Base-by-base conservation (phyloP, 1,140 invertebrate species). In the Drosophila kohkoa region DNA sequence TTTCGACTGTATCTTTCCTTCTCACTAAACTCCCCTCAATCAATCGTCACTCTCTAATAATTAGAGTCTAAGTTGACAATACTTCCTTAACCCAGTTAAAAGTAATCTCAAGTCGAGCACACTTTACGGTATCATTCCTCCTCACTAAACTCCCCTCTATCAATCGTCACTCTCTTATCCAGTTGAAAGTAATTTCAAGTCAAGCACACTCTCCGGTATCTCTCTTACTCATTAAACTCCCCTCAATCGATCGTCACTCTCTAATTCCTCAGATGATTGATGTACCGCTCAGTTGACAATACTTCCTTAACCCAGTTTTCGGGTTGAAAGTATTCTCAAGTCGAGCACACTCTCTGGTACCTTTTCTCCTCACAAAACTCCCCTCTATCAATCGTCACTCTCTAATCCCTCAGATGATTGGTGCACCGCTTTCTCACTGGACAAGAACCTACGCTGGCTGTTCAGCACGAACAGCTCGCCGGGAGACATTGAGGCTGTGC, bases 401-500 rank as follows among this genome's bases (percentile, higher is more conserved):
- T 32, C 7, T 8, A 7, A 38, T 10, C 8, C 8, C 7, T 2
- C 2, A 94, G 93, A 92, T 83, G 91, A 94, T 58, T 82, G 94
- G 20, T 55, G 95, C 1, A 82, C 93, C 5, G 93, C 94, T 20
- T 96, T 96, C 87, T 95, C 95, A 1, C 77, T 96, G 58, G 94
- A 94, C 68, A 94, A 94, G 62, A 96, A 96, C 72, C 81, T 93
- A 0, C 90, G 91, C 35, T 93, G 93, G 79, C 90, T 96, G 3
- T 90, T 95, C 11, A 94, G 93, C 45, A 79, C 94, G 8, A 69
- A 91, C 94, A 63, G 92, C 93, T 43, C 75, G 65, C 10, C 82
- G 83, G 93, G 93, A 13, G 95, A 95, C 66, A 95, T 96, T 30
- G 86, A 93, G 25, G 92, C 93, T 1, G 93, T 95, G 3, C 95